These are phyloP conservation scores for Rhaphigaster nebulosa DNA, from an alignment of 2,888 invertebrate genomes.

Conservation along the genomic window DNA sequence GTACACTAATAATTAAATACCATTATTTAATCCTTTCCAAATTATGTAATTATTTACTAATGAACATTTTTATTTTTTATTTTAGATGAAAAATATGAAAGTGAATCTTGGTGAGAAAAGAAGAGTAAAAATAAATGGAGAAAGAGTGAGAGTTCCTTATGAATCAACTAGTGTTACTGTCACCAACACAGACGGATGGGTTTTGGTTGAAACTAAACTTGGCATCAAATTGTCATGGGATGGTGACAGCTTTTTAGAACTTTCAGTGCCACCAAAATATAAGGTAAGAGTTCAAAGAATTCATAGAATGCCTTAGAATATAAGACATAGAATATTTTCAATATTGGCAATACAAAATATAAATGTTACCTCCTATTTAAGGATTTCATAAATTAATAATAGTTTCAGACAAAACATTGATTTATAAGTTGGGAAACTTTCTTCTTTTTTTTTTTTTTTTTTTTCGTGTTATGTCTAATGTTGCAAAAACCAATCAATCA, in stretches of 20 bases:
- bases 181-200: slow-evolving; percentile 77
- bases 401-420: too few relatives aligned
- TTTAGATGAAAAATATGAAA: slow-evolving; percentile 76
- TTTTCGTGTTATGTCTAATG: too few relatives aligned
- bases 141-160: slow-evolving; percentile 80
- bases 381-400: too few relatives aligned
- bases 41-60: not conserved
- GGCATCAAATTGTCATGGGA: slow-evolving; percentile 93
- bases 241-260: slow-evolving; percentile 91
- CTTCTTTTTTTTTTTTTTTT: too few relatives aligned
- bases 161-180: slow-evolving; percentile 72
- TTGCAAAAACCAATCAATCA: too few relatives aligned
- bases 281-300: slow-evolving; percentile 71
- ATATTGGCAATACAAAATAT: not conserved
- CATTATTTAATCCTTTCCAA: not conserved
- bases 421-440: too few relatives aligned
- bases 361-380: too few relatives aligned
- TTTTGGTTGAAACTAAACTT: slow-evolving; percentile 78
- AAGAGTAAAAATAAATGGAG: slow-evolving; percentile 88
- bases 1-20: not conserved
- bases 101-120: slow-evolving; percentile 89
- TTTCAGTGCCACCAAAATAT: slow-evolving; percentile 81
- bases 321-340: not conserved
- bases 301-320: not conserved
- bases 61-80: not conserved